Percentiles rank a stretch among this genome's conserved stretches.
These are phyloP conservation scores for Oryzias dopingdopingensis DNA, from an alignment of 2,797 vertebrate genomes.

Conservation along the genomic window DNA sequence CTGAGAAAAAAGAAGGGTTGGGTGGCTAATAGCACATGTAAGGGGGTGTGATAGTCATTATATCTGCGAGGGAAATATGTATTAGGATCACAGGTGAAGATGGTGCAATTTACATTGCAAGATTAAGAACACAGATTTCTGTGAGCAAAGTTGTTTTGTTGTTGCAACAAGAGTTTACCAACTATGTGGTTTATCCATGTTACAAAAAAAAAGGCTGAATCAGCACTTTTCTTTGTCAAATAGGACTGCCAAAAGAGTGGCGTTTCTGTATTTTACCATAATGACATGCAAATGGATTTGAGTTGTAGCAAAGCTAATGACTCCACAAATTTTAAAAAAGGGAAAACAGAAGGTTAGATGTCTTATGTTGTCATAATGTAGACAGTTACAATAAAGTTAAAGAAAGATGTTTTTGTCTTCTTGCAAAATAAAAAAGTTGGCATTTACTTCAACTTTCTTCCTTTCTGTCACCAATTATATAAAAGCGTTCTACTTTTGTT, in stretches of 20 bases:
- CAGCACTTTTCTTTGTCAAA: too few species aligned
- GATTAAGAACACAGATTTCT: slow-evolving; percentile 5
- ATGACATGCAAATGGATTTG: slow-evolving; percentile 61
- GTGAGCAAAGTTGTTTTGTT: not conserved
- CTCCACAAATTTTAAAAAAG: slow-evolving; percentile 20
- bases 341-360: too few species aligned
- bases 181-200: too few species aligned
- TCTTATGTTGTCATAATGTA: too few species aligned
- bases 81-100: slow-evolving; percentile 53
- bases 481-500: slow-evolving; percentile 1
- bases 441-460: too few species aligned
- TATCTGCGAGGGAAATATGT: slow-evolving; percentile 40
- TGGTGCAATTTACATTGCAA: slow-evolving; percentile 21
- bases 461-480: too few species aligned
- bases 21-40: slow-evolving; percentile 66
- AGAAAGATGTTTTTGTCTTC: too few species aligned
- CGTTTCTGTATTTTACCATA: slow-evolving; percentile 7
- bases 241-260: not conserved
- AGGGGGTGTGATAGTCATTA: slow-evolving; percentile 45
- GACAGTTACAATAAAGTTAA: too few species aligned
- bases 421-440: too few species aligned
- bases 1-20: slow-evolving; percentile 63
- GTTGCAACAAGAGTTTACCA: too few species aligned
- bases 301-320: slow-evolving; percentile 49
- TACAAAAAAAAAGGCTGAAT: too few species aligned